Percentiles rank a stretch among this genome's conserved stretches.
Conservation (phyloP, 2,888 invertebrate species). For the Nemotelus pantherinus region DNA sequence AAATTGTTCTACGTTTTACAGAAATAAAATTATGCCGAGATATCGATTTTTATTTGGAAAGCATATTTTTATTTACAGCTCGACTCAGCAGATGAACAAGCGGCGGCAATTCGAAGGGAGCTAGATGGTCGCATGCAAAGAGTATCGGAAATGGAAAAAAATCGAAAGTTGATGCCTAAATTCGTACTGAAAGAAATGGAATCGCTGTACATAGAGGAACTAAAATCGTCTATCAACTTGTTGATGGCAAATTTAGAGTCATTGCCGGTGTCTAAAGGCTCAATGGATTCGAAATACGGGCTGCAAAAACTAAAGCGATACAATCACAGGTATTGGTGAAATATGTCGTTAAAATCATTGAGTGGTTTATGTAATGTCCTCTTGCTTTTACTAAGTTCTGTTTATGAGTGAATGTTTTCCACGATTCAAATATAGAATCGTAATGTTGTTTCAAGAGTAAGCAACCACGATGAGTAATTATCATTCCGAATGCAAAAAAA, state of each 20-base stretch:
- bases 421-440: too few species aligned
- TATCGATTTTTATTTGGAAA: not conserved
- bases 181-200: slow-evolving; percentile 99
- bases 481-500: too few species aligned
- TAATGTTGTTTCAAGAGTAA: too few species aligned
- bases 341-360: slow-evolving; percentile 34
- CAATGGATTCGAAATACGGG: slow-evolving; percentile 96
- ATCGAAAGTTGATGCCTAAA: slow-evolving; percentile 97
- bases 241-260: slow-evolving; percentile 99
- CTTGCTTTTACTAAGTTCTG: too few species aligned
- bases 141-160: slow-evolving; percentile 97
- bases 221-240: slow-evolving; percentile 96
- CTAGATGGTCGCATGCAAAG: slow-evolving; percentile 97
- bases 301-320: slow-evolving; percentile 97
- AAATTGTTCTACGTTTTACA: not conserved
- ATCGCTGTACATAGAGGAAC: slow-evolving; percentile 97
- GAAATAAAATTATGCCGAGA: not conserved
- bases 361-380: too few species aligned
- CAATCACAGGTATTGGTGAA: slow-evolving; percentile 85
- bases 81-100: slow-evolving; percentile 99
- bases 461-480: too few species aligned
- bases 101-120: slow-evolving; percentile 98
- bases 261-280: slow-evolving; percentile 97
- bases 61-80: slow-evolving; percentile 69
- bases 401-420: too few species aligned